A percentile compares a stretch with the other conserved stretches of the same genome.
Conservation (phyloP, 2,113 vertebrate species). For the Chascanopsetta lugubris region DNA sequence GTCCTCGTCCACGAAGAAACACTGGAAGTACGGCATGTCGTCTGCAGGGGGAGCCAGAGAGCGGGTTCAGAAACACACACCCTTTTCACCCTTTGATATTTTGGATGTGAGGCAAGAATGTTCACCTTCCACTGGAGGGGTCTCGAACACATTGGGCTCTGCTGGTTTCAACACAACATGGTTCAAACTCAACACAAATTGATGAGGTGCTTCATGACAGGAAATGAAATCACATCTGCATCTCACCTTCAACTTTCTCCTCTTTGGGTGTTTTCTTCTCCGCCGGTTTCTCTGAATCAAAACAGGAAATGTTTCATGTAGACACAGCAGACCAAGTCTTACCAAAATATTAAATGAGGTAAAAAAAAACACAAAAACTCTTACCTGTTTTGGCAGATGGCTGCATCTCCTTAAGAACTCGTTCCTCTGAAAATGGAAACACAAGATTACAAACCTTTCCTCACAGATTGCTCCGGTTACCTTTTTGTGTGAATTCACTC, state of each 20-base stretch:
- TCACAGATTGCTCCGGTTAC: no score
- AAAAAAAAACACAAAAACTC: no score
- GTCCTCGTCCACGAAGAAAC: slow-evolving; percentile 84
- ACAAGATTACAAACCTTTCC: background rate
- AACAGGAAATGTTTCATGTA: background rate
- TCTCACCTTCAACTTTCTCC: slow-evolving; percentile 64
- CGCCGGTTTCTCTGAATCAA: slow-evolving; percentile 50
- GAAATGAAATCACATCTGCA: background rate
- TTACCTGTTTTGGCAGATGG: slow-evolving; percentile 65
- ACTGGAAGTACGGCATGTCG: slow-evolving; percentile 84
- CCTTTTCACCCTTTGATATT: slow-evolving; percentile 8
- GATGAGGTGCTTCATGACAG: background rate
- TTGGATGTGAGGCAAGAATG: background rate
- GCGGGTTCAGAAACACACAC: background rate
- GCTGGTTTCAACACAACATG: slow-evolving; percentile 26
- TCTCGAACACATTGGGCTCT: slow-evolving; percentile 52
- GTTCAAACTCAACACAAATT: slow-evolving; percentile 8
- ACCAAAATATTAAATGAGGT: background rate
- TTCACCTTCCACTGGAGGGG: slow-evolving; percentile 58
- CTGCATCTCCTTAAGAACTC: slow-evolving; percentile 65
- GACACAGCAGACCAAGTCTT: background rate
- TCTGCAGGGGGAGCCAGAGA: slow-evolving; percentile 60
- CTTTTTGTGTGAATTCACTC: no score
- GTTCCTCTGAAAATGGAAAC: slow-evolving; percentile 43
- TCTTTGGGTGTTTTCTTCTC: slow-evolving; percentile 68